Evolutionary conservation across 92 coral and sea anemone genomes (phyloP), one percentile per base, ranked within the genome.

Genomic region (Palythoa heliodiscus): DNA sequence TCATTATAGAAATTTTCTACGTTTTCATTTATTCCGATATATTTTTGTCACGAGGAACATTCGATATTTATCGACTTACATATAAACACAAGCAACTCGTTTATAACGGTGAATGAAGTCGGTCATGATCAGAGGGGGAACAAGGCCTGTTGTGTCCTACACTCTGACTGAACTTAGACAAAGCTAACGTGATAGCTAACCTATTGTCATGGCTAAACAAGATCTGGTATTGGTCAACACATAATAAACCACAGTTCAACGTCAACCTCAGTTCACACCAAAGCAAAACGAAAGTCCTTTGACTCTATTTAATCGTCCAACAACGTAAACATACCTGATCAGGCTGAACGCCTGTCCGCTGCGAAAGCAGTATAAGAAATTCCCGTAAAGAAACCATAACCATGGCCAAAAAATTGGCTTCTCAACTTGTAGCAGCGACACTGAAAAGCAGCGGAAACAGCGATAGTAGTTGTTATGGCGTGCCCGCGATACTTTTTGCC

Each of bases 401-500:
- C 84, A 80, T 80, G 43, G 9, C 29, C 1, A 22, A 48, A 19
- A 4, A 19, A 24, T 66, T 16, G 5, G 52, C 40, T 66, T 67
- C 48, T 64, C 40, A 10, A 19, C 15, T 35, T 6, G 72, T 14
- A 24, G n/a, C 20, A 61, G 13, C 13, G 29, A 55, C 38, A 19
- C 70, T 35, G 12, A 6, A 13, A 7, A 11, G 19, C 22, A 16
- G 24, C 8, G 39, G 79, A 52, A 52, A 23, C 60, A 19, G 64
- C 10, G 63, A 22, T 9, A 39, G 25, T 8, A n/a, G 48, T 19
- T 60, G 39, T 75, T 47, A 13, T 1, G 29, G 14, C 38, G 83
- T 78, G 73, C 83, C 83, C 83, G 83, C 83, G 83, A 78, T 78
- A 78, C 73, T 40, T 15, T 12, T 19, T 8, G 58, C 17, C 23